Evolutionary conservation across 2,113 vertebrate species (phyloP).

Genomic region (Aythya baeri): DNA sequence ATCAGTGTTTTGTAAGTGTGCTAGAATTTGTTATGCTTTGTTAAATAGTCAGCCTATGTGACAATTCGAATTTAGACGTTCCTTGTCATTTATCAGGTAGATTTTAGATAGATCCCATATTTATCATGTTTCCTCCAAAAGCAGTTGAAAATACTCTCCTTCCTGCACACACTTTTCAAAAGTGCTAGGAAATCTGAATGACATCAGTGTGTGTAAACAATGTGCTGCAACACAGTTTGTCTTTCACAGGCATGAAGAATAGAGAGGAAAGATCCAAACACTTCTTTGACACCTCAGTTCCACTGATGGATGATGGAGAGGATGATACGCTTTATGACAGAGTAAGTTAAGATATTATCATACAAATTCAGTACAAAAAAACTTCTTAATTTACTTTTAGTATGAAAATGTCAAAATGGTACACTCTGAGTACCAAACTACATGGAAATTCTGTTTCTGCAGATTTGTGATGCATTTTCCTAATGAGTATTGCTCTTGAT

Average conservation of each 20-base stretch:
- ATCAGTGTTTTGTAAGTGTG: not conserved
- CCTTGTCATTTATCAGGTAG: not conserved
- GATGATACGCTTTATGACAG: conserved; percentile 89
- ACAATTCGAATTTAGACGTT: not conserved
- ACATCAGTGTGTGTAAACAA: not conserved
- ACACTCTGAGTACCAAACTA: not conserved
- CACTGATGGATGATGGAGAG: conserved; percentile 94
- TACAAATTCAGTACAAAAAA: not conserved
- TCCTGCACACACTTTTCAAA: not conserved
- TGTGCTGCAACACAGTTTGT: not conserved
- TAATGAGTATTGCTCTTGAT: not conserved
- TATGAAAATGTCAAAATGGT: not conserved
- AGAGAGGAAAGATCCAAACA: conserved; percentile 96
- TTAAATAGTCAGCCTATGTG: not conserved
- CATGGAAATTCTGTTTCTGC: not conserved
- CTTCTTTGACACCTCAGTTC: conserved; percentile 94
- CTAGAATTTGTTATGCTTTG: not conserved
- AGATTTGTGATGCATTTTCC: not conserved
- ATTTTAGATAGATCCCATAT: not conserved
- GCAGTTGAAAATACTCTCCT: not conserved
- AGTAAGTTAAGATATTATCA: conserved; percentile 67
- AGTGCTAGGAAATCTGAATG: not conserved
- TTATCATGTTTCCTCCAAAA: not conserved
- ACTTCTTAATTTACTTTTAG: not conserved
- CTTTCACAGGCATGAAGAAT: conserved; percentile 91